Conservation (phyloP, 2,888 invertebrate species). For the Bursaphelenchus okinawaensis region DNA sequence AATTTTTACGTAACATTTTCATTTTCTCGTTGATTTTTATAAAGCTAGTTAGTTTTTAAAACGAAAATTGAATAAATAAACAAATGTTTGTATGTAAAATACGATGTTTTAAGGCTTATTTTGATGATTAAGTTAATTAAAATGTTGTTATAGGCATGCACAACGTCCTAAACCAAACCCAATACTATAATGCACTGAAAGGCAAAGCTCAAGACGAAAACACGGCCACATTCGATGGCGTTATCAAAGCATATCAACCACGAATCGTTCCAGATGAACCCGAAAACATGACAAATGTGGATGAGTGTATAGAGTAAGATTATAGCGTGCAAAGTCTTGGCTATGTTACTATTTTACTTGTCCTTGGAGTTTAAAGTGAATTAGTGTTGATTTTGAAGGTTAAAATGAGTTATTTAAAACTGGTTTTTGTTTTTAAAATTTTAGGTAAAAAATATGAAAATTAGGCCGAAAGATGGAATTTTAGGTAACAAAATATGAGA, state of each 20-base stretch:
- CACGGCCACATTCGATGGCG: constrained; percentile 49
- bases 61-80: constrained; percentile 10
- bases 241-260: constrained; percentile 59
- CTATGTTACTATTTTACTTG: no score
- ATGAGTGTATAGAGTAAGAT: constrained; percentile 76
- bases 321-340: no score
- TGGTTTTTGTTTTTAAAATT: constrained; percentile 11
- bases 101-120: no score
- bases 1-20: not conserved
- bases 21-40: no score
- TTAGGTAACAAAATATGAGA: no score
- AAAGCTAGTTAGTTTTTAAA: not conserved
- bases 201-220: constrained; percentile 57
- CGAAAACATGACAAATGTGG: constrained; percentile 91
- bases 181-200: constrained; percentile 83
- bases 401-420: not conserved
- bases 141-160: constrained; percentile 96
- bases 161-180: constrained; percentile 99
- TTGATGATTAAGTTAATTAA: no score
- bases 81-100: constrained; percentile 37
- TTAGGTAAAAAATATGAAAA: no score
- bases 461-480: no score
- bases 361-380: no score
- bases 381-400: not conserved
- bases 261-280: constrained; percentile 89